Evolutionary conservation across 2,113 vertebrate species (phyloP), one percentile per base, ranked within the genome.

Genomic region (Trichechus manatus): DNA sequence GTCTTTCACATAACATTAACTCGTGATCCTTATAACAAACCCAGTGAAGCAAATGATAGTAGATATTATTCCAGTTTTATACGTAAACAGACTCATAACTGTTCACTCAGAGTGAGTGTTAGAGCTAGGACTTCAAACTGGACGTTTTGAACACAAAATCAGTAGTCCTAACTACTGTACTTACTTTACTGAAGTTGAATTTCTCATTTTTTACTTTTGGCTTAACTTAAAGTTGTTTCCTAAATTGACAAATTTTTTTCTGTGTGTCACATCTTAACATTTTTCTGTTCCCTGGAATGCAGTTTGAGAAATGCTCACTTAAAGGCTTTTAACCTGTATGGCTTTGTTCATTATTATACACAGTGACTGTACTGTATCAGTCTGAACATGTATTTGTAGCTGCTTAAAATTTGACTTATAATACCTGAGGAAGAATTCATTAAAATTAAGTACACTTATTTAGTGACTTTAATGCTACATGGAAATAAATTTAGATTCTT

Each of bases 401-500:
- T 82, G 33, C 44, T 95, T 79, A 78, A 85, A 91, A 82, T 59
- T 91, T 79, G 39, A 84, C 29, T 94, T 83, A 81, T 33, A 87
- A 64, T 80, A 22, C 44, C 64, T 9, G n/a, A 61, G n/a, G 22
- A 80, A 91, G 83, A 95, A 33, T 87, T 9, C n/a, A 64, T 93
- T 96, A 87, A 87, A 87, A 93, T 87, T 17, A 94, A 77, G 42
- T 72, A 50, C 0, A 63, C 33, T 87, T 88, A 47, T 5, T 81
- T 39, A 77, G 0, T 88, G 68, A 94, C 6, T 93, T 94, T 86
- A 93, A 11, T 56, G 6, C 89, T 95, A 39, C 92, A 84, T 95
- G 47, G 33, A 89, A 83, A 68, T 89, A 81, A 64, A 68, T n/a
- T 13, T 94, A 91, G 19, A 79, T 68, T 66, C 27, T 89, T 75